Base-by-base conservation (phyloP, 2,113 vertebrate species). In the Oryzias javanicus region DNA sequence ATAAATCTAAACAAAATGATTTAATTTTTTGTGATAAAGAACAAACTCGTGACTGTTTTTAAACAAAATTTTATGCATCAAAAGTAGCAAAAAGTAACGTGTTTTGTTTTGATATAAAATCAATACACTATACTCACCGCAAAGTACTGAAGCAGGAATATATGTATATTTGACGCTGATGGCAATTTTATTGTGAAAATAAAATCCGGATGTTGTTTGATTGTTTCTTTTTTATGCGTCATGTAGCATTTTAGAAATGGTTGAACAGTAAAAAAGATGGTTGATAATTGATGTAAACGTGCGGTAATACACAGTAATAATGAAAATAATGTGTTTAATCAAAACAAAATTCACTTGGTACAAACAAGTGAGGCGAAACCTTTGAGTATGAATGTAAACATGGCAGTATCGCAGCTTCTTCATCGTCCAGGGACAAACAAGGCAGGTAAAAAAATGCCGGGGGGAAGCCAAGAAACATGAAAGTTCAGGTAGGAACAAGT, bases 401-500 rank as follows among this genome's bases (percentile, higher is more conserved):
- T 35, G 35, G 35, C 35, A 35, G 29, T 35, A 8, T 35, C 10
- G 35, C 35, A 35, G 10, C 35, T 35, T 35, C 29, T 35, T 35
- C 29, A 12, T 35, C 35, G 35, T 35, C 35, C 35, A 35, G 2
- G 10, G 35, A 35, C 35, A 35, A 35, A 35, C 10, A 12, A 12
- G 3, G 7, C 2, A 35, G 35, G 8, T 29, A 29, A 29, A 35
- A 35, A 35, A 12, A 35, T 35, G 35, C 35, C 35, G 35, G 35
- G 35, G 7, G 35, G 10, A 35, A 12, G 35, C 35, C 35, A 35
- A 10, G 16, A 53, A 22, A 22, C 20, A 89, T 88, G 86, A 83
- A 64, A 46, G 50, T 42, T 67, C 47, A 55, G 82, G 89, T 88
- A 66, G 74, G 72, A 59, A 40, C 20, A 14, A 4, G 4, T 20